These are phyloP conservation scores for Camptogramma bilineatum DNA, from an alignment of 2,888 invertebrate genomes.

Conservation along the genomic window DNA sequence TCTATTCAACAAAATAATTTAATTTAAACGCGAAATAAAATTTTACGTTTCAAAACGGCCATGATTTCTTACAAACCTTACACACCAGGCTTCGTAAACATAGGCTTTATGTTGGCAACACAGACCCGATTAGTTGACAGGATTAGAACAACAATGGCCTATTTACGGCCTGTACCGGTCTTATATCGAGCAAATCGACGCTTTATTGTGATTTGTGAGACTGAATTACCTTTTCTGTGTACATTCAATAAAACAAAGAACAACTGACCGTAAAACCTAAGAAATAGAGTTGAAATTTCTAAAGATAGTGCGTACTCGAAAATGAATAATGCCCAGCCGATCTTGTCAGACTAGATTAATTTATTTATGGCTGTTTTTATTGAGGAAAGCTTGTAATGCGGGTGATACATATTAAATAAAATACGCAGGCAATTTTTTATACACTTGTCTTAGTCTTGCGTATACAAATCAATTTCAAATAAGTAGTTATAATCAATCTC, in stretches of 20 bases:
- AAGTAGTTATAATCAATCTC: no score
- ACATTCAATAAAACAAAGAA: slow-evolving; percentile 8
- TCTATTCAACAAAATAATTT: no score
- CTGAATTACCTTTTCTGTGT: slow-evolving; percentile 27
- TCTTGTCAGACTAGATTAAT: slow-evolving; percentile 33
- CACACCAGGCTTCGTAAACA: slow-evolving; percentile 14
- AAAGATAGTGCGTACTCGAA: slow-evolving; percentile 13
- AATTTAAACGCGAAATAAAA: no score
- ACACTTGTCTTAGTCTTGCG: not conserved
- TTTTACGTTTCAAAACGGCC: not conserved
- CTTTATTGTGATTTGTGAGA: slow-evolving; percentile 55
- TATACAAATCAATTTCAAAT: not conserved
- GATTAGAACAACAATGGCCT: slow-evolving; percentile 77
- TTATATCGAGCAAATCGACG: slow-evolving; percentile 69
- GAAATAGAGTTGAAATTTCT: slow-evolving; percentile 6
- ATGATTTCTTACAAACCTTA: not conserved
- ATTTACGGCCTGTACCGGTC: slow-evolving; percentile 61
- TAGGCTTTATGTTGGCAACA: slow-evolving; percentile 31
- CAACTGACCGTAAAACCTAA: not conserved
- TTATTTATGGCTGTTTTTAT: slow-evolving; percentile 32
- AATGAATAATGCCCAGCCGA: slow-evolving; percentile 27
- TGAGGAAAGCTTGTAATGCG: slow-evolving; percentile 30
- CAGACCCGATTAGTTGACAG: slow-evolving; percentile 70
- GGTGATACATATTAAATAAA: slow-evolving; percentile 21
- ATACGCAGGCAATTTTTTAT: slow-evolving; percentile 2